Evolutionary conservation across 2,797 vertebrate genomes (phyloP).

Genomic region (Lophius americanus): DNA sequence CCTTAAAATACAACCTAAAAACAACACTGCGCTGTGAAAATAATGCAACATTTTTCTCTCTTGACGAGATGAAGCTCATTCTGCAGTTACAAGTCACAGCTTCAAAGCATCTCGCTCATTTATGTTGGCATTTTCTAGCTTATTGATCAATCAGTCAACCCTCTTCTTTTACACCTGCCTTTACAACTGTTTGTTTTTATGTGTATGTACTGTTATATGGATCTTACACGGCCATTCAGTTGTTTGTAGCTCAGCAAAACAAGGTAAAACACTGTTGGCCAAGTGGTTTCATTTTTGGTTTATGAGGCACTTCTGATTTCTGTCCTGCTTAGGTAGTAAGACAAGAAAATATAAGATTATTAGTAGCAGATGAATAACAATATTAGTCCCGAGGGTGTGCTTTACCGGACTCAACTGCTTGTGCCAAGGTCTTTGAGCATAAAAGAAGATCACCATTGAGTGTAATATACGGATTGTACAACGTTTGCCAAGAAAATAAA

Average conservation of each 20-base stretch:
- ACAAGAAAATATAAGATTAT: constrained; percentile 21
- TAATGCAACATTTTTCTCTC: neutral
- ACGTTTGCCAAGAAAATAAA: neutral
- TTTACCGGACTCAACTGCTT: too few relatives aligned
- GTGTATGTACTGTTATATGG: neutral
- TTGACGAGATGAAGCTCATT: constrained; percentile 1
- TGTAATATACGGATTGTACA: neutral
- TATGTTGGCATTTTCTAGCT: constrained; percentile 10
- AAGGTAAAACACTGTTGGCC: constrained; percentile 46
- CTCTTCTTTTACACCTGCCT: neutral
- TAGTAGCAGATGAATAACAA: constrained; percentile 14
- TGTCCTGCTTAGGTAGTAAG: constrained; percentile 19
- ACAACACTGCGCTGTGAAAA: neutral
- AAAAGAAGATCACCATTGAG: neutral
- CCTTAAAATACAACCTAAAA: neutral
- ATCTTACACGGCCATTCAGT: constrained; percentile 41
- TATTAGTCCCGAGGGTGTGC: too few relatives aligned
- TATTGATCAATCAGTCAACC: constrained; percentile 14
- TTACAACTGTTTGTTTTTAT: neutral
- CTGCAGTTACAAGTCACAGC: constrained; percentile 15
- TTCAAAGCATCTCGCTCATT: neutral
- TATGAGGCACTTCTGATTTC: constrained; percentile 23
- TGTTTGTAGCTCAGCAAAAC: constrained; percentile 25
- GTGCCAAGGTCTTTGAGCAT: too few relatives aligned
- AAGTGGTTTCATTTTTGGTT: constrained; percentile 23